Evolutionary conservation across 2,888 invertebrate species (phyloP), one percentile per base, ranked within the genome.

Genomic region (Micoletzkya japonica): DNA sequence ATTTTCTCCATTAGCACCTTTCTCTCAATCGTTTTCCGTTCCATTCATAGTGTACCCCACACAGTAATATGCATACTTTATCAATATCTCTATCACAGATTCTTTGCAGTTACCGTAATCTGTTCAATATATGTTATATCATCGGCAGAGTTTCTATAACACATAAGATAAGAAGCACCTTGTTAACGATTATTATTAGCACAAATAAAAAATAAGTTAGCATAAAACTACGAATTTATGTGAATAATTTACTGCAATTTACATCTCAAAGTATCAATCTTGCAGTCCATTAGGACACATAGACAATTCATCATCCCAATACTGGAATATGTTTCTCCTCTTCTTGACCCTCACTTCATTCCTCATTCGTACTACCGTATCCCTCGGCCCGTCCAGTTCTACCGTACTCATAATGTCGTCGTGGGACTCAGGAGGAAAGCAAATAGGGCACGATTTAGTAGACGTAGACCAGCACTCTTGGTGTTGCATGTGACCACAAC

Each of bases 401-500:
- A 28, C 28, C 52, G 52, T 26, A 17, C 20, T 59, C n/a, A 20
- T 32, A 34, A 36, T n/a, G 1, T 24, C 34, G 10, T 32, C 59
- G 37, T 34, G 30, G 2, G 6, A 20, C 32, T 10, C 56, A n/a
- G n/a, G n/a, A n/a, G n/a, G n/a, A n/a, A n/a, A n/a, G 28, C 67
- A 67, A 28, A 57, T 24, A 6, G 67, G 58, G 24, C 70, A 70
- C 39, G 32, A n/a, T 26, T 63, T 63, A 49, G 49, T 44, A 6
- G 32, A 26, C 24, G 32, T 26, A 4, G 28, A 14, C 59, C 69
- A 32, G 50, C 74, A 74, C 32, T 74, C 74, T 24, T 74, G 37
- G 36, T 74, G 74, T 26, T 70, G 61, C 68, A 74, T 37, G 69
- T 74, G 74, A n/a, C 73, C 73, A 32, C 74, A 74, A n/a, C 74